phyloP scores from a whole-genome alignment of 2,797 vertebrate species.

The Megalops cyprinoides region DNA sequence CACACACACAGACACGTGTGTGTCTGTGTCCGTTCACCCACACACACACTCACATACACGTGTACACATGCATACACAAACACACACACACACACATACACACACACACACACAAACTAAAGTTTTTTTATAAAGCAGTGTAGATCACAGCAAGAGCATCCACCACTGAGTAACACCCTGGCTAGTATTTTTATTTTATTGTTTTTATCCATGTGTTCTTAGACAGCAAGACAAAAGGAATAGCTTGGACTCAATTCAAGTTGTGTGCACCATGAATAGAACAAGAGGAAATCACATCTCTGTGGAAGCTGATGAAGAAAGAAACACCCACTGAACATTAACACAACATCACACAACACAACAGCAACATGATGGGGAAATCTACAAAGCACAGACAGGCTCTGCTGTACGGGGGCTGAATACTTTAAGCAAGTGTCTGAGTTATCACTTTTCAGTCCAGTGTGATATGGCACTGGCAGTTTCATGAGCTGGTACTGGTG shows the following conservation, averaged over 20 bases:
- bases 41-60: background rate
- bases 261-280: too few species aligned
- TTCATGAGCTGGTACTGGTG: background rate
- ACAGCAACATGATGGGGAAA: background rate
- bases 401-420: background rate
- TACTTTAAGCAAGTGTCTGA: background rate
- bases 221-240: background rate
- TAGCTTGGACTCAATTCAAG: too few species aligned
- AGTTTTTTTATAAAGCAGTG: constrained; percentile 36
- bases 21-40: constrained; percentile 13
- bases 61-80: background rate
- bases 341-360: background rate
- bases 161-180: background rate
- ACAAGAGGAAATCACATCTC: background rate
- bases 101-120: constrained; percentile 10
- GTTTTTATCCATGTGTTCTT: background rate
- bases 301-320: background rate
- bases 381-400: background rate
- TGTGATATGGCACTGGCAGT: background rate
- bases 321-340: background rate
- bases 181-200: background rate
- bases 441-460: background rate
- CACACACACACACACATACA: constrained; percentile 9
- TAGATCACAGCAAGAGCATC: constrained; percentile 34
- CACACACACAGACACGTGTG: constrained; percentile 12